Evolutionary conservation across 2,113 vertebrate species (phyloP).

Genomic region (Atherinomorus stipes): DNA sequence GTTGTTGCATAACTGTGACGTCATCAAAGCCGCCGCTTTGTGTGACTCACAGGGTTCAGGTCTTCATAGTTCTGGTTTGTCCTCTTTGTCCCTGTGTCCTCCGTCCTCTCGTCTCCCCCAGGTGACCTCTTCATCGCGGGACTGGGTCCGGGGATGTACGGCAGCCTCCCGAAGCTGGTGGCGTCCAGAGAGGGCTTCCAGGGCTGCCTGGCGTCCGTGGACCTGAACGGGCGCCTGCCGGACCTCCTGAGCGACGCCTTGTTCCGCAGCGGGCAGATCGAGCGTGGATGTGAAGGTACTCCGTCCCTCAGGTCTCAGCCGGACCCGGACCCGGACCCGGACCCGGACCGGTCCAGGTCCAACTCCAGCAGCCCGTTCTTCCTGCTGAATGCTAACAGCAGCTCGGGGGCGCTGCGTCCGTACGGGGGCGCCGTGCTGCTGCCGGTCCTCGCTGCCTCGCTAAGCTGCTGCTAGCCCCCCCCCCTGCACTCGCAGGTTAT

Average conservation of each 20-base stretch:
- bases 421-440: slow-evolving; percentile 58
- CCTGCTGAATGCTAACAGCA: slow-evolving; percentile 81
- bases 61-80: too few relatives aligned
- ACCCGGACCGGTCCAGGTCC: slow-evolving; percentile 66
- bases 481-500: slow-evolving; percentile 41
- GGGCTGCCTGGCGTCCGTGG: slow-evolving; percentile 96
- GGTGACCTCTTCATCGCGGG: slow-evolving; percentile 98
- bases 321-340: too few relatives aligned
- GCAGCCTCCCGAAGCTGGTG: slow-evolving; percentile 94
- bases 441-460: slow-evolving; percentile 62
- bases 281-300: slow-evolving; percentile 99
- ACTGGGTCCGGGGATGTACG: slow-evolving; percentile 94
- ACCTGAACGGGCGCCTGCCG: slow-evolving; percentile 96
- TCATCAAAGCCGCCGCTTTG: too few relatives aligned
- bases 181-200: slow-evolving; percentile 97
- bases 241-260: slow-evolving; percentile 95
- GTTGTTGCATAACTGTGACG: too few relatives aligned
- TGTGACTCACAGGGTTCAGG: too few relatives aligned
- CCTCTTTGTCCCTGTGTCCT: background rate
- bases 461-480: slow-evolving; percentile 55
- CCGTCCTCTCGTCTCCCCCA: too few relatives aligned
- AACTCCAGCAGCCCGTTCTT: slow-evolving; percentile 78
- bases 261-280: slow-evolving; percentile 97
- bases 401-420: slow-evolving; percentile 63
- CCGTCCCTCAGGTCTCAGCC: slow-evolving; percentile 66